phyloP scores from a whole-genome alignment of 2,888 invertebrate genomes.

The Entomobrya multifasciata region DNA sequence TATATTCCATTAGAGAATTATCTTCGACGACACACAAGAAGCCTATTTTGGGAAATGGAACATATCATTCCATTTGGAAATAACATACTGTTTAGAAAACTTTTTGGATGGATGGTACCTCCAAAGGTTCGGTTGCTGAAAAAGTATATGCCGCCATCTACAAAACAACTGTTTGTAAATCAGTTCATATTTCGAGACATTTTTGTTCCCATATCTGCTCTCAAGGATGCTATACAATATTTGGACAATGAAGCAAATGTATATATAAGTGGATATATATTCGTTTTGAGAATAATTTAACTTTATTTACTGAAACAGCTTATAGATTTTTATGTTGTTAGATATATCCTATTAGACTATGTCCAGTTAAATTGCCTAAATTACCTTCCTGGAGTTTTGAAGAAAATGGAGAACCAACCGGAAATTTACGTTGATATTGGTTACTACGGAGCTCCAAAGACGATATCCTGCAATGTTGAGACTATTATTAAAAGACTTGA shows the following conservation, averaged over 20 bases:
- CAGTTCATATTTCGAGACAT: constrained; percentile 87
- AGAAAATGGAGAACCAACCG: constrained; percentile 82
- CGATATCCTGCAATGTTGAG: constrained; percentile 81
- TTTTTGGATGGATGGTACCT: constrained; percentile 91
- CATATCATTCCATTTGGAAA: constrained; percentile 93
- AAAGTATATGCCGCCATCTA: constrained; percentile 87
- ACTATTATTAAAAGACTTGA: not conserved
- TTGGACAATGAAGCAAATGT: constrained; percentile 85
- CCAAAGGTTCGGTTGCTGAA: constrained; percentile 91
- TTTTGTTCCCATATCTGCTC: constrained; percentile 86
- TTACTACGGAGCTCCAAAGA: constrained; percentile 88
- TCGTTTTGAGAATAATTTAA: too few relatives aligned
- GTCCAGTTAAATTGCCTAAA: too few relatives aligned
- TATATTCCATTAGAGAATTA: constrained; percentile 91
- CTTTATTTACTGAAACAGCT: constrained; percentile 90
- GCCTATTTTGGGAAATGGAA: constrained; percentile 92
- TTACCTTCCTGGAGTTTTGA: constrained; percentile 89
- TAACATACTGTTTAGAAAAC: constrained; percentile 86
- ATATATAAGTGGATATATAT: too few relatives aligned
- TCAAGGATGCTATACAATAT: constrained; percentile 85
- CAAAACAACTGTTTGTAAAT: constrained; percentile 87
- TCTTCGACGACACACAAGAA: constrained; percentile 90
- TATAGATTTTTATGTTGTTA: too few relatives aligned
- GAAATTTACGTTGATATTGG: constrained; percentile 91
- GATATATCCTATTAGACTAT: too few relatives aligned